Percentiles rank a stretch among this genome's conserved stretches.
phyloP scores from a whole-genome alignment of 2,888 invertebrate species.

The Galerucella pusilla region DNA sequence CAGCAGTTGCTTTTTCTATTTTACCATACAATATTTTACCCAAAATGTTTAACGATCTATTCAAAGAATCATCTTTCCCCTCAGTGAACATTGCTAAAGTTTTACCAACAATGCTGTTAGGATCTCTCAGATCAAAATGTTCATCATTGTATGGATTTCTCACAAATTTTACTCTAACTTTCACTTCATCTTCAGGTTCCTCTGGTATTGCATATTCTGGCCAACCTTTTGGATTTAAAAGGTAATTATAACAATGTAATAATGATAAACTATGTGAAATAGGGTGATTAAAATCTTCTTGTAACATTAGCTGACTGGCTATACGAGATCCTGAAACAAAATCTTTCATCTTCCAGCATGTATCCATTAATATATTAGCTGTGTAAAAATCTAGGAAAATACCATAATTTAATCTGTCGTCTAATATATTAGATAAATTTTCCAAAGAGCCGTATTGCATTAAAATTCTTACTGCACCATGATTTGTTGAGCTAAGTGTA shows the following conservation, averaged over 20 bases:
- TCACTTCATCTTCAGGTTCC: conserved; percentile 65
- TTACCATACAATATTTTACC: conserved; percentile 61
- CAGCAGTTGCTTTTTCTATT: conserved; percentile 56
- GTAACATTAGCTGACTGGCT: conserved; percentile 84
- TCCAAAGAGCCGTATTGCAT: conserved; percentile 69
- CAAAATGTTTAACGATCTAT: conserved; percentile 64
- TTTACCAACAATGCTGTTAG: conserved; percentile 82
- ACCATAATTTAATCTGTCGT: conserved; percentile 88
- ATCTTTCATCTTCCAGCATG: conserved; percentile 76
- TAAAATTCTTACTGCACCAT: conserved; percentile 79
- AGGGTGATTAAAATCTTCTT: conserved; percentile 84
- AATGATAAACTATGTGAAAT: conserved; percentile 76
- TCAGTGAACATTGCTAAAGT: conserved; percentile 74
- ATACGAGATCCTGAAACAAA: conserved; percentile 80
- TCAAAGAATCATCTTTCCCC: conserved; percentile 66
- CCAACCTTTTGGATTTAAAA: conserved; percentile 69
- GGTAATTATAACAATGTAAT: conserved; percentile 80
- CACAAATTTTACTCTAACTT: conserved; percentile 77
- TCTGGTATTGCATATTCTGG: conserved; percentile 58
- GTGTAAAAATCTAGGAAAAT: conserved; percentile 87
- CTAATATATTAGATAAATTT: conserved; percentile 77
- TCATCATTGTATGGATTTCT: conserved; percentile 88
- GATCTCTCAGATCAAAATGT: conserved; percentile 86
- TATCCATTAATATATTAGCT: conserved; percentile 84
- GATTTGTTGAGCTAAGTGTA: conserved; percentile 82